phyloP scores from a whole-genome alignment of 2,113 vertebrate genomes.

The Opisthocomus hoazin region DNA sequence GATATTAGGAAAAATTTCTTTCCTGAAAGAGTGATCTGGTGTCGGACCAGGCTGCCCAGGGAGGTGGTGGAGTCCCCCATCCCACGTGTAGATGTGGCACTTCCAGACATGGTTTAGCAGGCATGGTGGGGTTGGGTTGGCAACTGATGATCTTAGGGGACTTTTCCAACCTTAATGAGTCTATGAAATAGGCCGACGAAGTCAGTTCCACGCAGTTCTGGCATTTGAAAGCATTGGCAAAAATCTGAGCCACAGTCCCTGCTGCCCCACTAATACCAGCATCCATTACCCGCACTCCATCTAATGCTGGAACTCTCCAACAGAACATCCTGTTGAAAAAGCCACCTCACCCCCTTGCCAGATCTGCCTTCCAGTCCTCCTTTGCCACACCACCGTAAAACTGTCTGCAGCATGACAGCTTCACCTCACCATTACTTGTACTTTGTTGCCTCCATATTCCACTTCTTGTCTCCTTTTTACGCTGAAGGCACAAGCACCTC shows the following conservation, averaged over 20 bases:
- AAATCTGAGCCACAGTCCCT: background rate
- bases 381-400: background rate
- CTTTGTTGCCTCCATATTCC: background rate
- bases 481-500: accelerated
- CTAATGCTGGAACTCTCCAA: accelerated
- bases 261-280: background rate
- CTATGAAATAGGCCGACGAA: background rate
- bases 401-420: background rate
- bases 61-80: too few species aligned
- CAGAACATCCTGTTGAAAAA: background rate
- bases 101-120: too few species aligned
- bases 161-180: too few species aligned
- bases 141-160: too few species aligned
- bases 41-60: too few species aligned
- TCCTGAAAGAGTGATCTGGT: too few species aligned
- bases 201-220: too few species aligned
- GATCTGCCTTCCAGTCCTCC: background rate
- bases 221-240: accelerated
- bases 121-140: too few species aligned
- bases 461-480: background rate
- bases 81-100: too few species aligned
- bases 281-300: background rate
- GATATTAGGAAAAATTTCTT: too few species aligned
- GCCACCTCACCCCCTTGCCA: background rate
- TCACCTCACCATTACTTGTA: too few species aligned